Base-by-base conservation (phyloP, 2,113 vertebrate species). In the Egretta garzetta region DNA sequence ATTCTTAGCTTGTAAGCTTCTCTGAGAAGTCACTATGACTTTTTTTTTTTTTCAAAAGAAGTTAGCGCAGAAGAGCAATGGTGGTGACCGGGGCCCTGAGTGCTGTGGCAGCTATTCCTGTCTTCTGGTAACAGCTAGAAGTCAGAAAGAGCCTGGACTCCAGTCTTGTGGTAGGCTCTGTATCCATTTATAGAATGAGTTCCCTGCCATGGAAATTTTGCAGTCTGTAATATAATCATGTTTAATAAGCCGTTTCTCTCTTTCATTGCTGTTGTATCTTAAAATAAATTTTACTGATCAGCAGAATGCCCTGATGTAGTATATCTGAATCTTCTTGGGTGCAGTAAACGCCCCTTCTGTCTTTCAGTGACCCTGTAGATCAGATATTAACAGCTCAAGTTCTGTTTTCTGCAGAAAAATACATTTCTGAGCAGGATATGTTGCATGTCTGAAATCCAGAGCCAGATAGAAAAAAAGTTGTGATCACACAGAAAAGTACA, bases 211-310 rank as follows among this genome's bases (percentile, higher is more conserved):
- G 22, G 59, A 81, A 39, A n/a, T 47, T 19, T 64, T 74, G n/a
- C 35, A 49, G 26, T 53, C 76, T 86, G 15, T 59, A 84, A 50
- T 85, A 71, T 73, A 89, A 50, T 72, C 6, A 37, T 41, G 52
- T 59, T 81, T 96, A 87, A 79, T 93, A 90, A 93, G 37, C 37
- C 0, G 0, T 74, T 89, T 91, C 41, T 73, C 72, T 86, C 68
- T 91, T 93, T 66, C 22, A 50, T 82, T 33, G n/a, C 73, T 89
- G 45, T 77, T 86, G 14, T 87, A 19, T 66, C 68, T 91, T 76
- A 80, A 89, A 91, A 85, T 85, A 89, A 19, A 66, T 79, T 93
- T 81, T 73, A 81, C 58, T 91, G 77, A 90, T 93, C 47, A 91
- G n/a, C 60, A 81, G n/a, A 82, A n/a, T 28, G 33, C 49, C 23